A percentile compares a stretch with the other conserved stretches of the same genome.
These are phyloP conservation scores for Odontamblyopus rebecca DNA, from an alignment of 2,797 vertebrate species.

Conservation along the genomic window DNA sequence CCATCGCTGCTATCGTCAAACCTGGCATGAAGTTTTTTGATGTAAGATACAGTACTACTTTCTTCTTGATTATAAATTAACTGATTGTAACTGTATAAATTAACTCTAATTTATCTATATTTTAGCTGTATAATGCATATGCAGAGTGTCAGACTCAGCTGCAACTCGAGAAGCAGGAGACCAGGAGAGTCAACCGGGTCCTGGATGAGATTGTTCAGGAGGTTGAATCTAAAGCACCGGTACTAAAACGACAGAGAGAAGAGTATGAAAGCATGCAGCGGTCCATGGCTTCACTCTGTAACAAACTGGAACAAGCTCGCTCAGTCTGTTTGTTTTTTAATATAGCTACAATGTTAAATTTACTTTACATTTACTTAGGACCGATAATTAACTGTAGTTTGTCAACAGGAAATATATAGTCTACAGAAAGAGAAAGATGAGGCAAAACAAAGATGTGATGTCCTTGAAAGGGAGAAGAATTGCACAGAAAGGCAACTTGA, in stretches of 20 bases:
- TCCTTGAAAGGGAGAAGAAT: conserved; percentile 85
- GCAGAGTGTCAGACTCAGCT: conserved; percentile 91
- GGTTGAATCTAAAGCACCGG: conserved; percentile 92
- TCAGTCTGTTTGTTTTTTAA: conserved; percentile 70
- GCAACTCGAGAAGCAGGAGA: conserved; percentile 90
- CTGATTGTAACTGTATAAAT: no score
- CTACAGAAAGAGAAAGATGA: conserved; percentile 89
- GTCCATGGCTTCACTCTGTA: conserved; percentile 87
- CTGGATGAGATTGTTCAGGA: conserved; percentile 93
- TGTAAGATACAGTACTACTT: conserved; percentile 65
- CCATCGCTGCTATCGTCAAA: conserved; percentile 93
- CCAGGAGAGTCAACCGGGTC: conserved; percentile 86
- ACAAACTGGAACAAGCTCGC: conserved; percentile 93
- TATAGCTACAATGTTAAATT: background rate
- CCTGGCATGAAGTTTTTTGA: conserved; percentile 98
- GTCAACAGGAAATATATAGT: conserved; percentile 86
- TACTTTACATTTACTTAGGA: background rate
- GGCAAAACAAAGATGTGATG: conserved; percentile 82
- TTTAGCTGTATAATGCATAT: conserved; percentile 92
- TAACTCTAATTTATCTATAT: background rate
- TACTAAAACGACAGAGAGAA: conserved; percentile 90
- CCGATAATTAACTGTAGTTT: background rate
- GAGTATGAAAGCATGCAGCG: conserved; percentile 92
- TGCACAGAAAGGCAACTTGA: conserved; percentile 85
- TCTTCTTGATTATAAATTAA: background rate